Evolutionary conservation across 2,888 invertebrate species (phyloP).

Genomic region (Plebejus argus): DNA sequence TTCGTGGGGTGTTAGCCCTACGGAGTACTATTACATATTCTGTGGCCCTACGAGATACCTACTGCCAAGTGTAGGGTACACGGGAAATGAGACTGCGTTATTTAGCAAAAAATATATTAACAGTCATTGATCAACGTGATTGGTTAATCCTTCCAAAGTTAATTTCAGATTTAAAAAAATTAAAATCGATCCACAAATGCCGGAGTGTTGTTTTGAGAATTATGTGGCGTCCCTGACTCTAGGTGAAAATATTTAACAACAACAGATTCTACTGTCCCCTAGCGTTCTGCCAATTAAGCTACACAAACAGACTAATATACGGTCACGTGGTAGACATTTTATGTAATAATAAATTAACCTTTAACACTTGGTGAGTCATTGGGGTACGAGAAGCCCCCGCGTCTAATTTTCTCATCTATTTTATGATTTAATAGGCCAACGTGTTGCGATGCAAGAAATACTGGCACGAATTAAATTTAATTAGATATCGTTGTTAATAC

Average conservation of each 20-base stretch:
- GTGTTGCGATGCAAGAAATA: slow-evolving; percentile 3
- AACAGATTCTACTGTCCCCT: not conserved
- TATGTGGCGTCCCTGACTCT: no score
- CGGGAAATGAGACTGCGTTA: not conserved
- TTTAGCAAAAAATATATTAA: not conserved
- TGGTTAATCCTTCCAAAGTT: not conserved
- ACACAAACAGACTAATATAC: not conserved
- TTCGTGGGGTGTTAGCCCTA: slow-evolving; percentile 1
- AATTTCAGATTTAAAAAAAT: not conserved
- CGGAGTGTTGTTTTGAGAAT: no score
- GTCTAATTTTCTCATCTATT: slow-evolving; percentile 17
- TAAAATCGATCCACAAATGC: no score
- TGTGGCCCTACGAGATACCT: no score
- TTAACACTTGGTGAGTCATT: slow-evolving; percentile 1
- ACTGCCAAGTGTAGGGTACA: not conserved
- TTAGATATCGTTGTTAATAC: no score
- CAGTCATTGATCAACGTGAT: not conserved
- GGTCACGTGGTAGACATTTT: slow-evolving; percentile 8
- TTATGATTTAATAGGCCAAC: slow-evolving; percentile 7
- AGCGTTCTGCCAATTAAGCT: not conserved
- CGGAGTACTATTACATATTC: no score
- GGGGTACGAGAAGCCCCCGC: slow-evolving; percentile 6
- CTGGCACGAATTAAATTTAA: not conserved
- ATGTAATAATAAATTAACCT: slow-evolving; percentile 15
- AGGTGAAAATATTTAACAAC: not conserved